Conservation (phyloP, 2,888 invertebrate genomes). For the Mantis religiosa region DNA sequence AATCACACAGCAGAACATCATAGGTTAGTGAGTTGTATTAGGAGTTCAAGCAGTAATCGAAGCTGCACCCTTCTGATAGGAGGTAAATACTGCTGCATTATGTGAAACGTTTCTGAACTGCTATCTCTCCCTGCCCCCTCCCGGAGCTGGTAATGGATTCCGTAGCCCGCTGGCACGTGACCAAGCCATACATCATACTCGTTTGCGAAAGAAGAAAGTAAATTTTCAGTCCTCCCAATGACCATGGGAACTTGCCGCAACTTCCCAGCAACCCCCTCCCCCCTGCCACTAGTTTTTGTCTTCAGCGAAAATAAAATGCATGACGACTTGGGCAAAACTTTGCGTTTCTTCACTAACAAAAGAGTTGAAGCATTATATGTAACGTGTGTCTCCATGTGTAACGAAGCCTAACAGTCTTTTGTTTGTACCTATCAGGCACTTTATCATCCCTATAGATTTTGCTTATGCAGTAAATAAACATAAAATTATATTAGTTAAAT, state of each 20-base stretch:
- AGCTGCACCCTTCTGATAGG: background rate
- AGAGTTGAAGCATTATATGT: background rate
- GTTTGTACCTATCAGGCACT: background rate
- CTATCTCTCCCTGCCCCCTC: background rate
- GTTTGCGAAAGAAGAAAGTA: background rate
- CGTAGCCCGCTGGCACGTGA: background rate
- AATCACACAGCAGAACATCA: no score
- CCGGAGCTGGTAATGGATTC: background rate
- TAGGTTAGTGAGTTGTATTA: no score
- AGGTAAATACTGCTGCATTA: background rate
- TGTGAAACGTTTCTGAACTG: background rate
- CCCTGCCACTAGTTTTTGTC: background rate
- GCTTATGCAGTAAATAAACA: no score
- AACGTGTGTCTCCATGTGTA: background rate
- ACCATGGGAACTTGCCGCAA: background rate
- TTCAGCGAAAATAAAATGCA: background rate
- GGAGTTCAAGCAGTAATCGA: background rate
- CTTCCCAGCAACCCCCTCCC: background rate
- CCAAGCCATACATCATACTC: background rate
- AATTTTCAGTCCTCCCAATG: background rate
- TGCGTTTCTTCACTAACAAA: background rate
- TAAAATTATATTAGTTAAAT: no score
- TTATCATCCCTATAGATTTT: no score
- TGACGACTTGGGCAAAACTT: background rate
- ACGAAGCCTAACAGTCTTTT: background rate